Evolutionary conservation across 2,113 vertebrate species (phyloP), one percentile per base, ranked within the genome.

Genomic region (Amblyornis subalaris): DNA sequence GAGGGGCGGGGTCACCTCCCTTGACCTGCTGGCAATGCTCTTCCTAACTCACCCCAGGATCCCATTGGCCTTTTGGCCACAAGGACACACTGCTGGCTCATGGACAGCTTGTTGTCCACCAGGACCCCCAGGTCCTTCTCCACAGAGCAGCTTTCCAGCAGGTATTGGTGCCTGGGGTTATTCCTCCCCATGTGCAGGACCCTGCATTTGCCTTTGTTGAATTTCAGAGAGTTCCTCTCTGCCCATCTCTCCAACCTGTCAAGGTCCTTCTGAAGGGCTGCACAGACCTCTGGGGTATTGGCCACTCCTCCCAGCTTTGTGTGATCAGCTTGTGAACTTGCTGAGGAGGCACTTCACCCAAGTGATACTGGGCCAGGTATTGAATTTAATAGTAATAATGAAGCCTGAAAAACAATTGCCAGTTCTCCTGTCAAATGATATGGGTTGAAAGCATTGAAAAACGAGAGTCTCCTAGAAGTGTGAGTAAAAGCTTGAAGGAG

Each of bases 11-110:
- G 66, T 66, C 36, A 12, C 44, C 36, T 66, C 5, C 10, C 12
- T 12, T 0, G 0, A 8, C 24, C 33, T 73, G 33, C 44, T 58
- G 69, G 28, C 23, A 25, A 1, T 45, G 38, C n/a, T 60, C 24
- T 47, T 74, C 33, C 44, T 29, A 6, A 24, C 13, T 23, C 24
- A 40, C 1, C 7, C 28, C 36, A 53, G 28, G 47, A n/a, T 45
- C 7, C 77, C 20, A 1, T 1, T 53, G 61, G 38, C 45, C 4
- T 20, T 45, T 58, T 9, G 6, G n/a, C 20, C n/a, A 35, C 1
- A 1, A 17, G 77, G 45, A 4, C 38, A 3, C 38, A 7, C 19
- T 53, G 53, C 53, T 74, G 76, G 23, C 33, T 81, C 45, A 29
- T 0, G 45, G n/a, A 18, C 24, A 60, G 16, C n/a, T 60, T 40